Evolutionary conservation across 2,113 vertebrate species (phyloP).

Genomic region (Leiothrix lutea): DNA sequence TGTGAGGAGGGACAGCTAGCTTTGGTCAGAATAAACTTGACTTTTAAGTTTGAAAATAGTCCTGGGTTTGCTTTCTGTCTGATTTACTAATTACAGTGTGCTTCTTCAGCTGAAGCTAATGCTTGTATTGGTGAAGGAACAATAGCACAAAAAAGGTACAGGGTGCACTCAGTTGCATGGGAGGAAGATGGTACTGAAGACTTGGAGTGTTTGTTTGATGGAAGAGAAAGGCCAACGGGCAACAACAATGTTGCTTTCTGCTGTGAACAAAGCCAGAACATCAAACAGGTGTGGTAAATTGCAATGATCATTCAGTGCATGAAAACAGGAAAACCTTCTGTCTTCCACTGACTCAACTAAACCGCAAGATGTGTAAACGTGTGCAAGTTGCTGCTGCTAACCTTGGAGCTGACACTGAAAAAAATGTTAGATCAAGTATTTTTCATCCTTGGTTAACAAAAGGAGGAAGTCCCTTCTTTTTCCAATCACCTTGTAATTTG

Average conservation of each 20-base stretch:
- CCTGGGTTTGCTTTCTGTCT: background rate
- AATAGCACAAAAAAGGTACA: background rate
- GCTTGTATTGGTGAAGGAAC: background rate
- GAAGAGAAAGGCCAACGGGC: background rate
- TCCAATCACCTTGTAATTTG: background rate
- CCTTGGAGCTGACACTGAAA: background rate
- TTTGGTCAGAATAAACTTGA: background rate
- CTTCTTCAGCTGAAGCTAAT: background rate
- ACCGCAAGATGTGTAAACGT: background rate
- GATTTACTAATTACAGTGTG: background rate
- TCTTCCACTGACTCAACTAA: background rate
- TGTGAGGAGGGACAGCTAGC: background rate
- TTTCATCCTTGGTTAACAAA: background rate
- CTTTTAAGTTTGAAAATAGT: background rate
- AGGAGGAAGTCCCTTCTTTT: background rate
- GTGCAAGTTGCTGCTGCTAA: background rate
- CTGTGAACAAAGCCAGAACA: background rate
- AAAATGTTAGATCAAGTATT: background rate
- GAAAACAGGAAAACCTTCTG: background rate
- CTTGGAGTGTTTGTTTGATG: rapidly evolving
- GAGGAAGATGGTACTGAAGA: background rate
- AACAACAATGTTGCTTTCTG: rapidly evolving
- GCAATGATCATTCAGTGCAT: background rate
- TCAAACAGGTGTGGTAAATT: background rate
- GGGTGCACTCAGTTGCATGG: background rate